Base-by-base conservation (phyloP, 2,888 invertebrate genomes). In the Periphyllus acericola region DNA sequence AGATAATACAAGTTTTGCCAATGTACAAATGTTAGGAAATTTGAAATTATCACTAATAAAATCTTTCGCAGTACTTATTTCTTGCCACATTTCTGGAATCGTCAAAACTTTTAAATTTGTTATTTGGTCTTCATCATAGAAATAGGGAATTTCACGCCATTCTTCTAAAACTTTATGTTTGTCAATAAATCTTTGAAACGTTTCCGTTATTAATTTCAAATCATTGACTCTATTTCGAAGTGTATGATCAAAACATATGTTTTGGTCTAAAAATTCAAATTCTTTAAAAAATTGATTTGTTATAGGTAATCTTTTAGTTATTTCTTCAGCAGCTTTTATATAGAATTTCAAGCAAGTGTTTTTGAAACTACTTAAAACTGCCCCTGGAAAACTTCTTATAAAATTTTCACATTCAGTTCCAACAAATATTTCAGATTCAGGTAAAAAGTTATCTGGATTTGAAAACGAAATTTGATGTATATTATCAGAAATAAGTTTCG, bases 231-330 rank as follows among this genome's bases (percentile, higher is more conserved):
- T 76, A 29, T 76, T 40, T 46, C 40, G 3, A 14, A n/a, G 1
- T 14, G 11, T 40, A 76, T 0, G 46, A 76, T 76, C 75, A 76
- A 76, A 5, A 46, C 75, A 76, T 46, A 40, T n/a, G 1, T 76
- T 76, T 76, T 0, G 72, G 72, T 72, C 72, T 72, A 72, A 72
- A 72, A 72, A 72, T 72, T 72, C 17, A 72, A 72, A 72, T 72
- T 72, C 72, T 72, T 72, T 11, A 34, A 72, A 72, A 34, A 72
- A 72, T 19, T 72, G 72, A 34, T 71, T 71, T 0, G 0, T 36
- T 21, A 74, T 36, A 21, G 74, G 74, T 6, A 74, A 25, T 40
- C 25, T 36, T 1, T 5, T 40, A 36, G 36, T 6, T 34, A 72
- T 72, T 72, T 72, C 72, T 8, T 72, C 34, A 40, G 36, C 36